Base-by-base conservation (phyloP, 2,888 invertebrate genomes). In the Antheraea assamensis region DNA sequence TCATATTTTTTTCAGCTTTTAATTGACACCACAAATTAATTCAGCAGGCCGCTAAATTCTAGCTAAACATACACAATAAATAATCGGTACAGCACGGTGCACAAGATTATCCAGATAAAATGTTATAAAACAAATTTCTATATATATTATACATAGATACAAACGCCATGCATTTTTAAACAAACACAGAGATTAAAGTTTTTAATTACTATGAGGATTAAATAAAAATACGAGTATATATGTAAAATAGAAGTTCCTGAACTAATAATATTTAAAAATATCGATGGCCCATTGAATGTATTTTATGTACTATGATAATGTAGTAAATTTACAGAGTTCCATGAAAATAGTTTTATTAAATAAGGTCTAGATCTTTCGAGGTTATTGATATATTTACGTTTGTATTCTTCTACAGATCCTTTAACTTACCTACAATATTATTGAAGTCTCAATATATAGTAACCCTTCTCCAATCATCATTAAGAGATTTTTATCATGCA, bases 21-120 rank as follows among this genome's bases (percentile, higher is more conserved):
- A 68, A 35, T 19, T 21, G 3, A 21, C 7, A 21, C 10, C 68
- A 68, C n/a, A 35, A 35, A 68, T 42, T 7, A 68, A 35, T 21
- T 35, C 31, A n/a, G 68, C 68, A 68, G 35, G 35, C 68, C 19
- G 31, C 35, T 35, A 68, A 35, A n/a, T 35, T 68, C 31, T 68
- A 68, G 68, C 68, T 68, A 68, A 68, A 68, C 35, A 68, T 5
- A 31, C 13, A 35, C n/a, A 68, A 68, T 19, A 66, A 31, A 66
- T 5, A 58, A 58, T 24, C 27, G 27, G 30, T 35, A 66, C 66
- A 17, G 66, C 15, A 5, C 1, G 30, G 15, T 66, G 66, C 66
- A 19, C 30, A 66, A 21, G 21, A n/a, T 68, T 10, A 68, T n/a
- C 7, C 35, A 68, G 35, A 68, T 68, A n/a, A n/a, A 10, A 68